Evolutionary conservation across 1,140 invertebrate genomes (phyloP).

Genomic region (Galleria mellonella): DNA sequence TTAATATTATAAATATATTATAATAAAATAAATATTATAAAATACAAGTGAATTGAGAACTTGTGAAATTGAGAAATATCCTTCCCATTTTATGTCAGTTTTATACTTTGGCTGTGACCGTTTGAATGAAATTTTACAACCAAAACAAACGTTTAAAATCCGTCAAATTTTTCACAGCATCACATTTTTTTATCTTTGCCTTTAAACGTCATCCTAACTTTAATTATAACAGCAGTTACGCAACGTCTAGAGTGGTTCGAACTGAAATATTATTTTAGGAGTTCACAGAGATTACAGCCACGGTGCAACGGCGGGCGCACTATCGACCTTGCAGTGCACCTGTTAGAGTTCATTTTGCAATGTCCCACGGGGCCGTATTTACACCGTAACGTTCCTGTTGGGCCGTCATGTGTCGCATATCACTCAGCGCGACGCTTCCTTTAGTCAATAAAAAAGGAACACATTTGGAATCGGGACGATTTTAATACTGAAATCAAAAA

Average conservation of each 20-base stretch:
- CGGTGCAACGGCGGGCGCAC: slow-evolving; percentile 9
- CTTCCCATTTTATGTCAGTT: too few species aligned
- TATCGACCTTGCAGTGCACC: slow-evolving; percentile 30
- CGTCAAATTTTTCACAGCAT: too few species aligned
- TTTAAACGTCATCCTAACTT: slow-evolving; percentile 50
- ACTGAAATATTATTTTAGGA: slow-evolving; percentile 71
- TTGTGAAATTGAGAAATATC: too few species aligned
- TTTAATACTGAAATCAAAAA: slow-evolving; percentile 19
- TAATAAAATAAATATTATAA: too few species aligned
- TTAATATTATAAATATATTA: too few species aligned
- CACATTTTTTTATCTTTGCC: slow-evolving; percentile 19
- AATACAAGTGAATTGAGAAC: too few species aligned
- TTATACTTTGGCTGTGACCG: too few species aligned
- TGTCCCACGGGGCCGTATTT: slow-evolving; percentile 15
- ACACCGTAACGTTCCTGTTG: slow-evolving; percentile 24
- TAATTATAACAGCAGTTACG: slow-evolving; percentile 67
- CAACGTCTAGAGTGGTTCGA: slow-evolving; percentile 52
- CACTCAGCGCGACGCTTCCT: slow-evolving; percentile 62
- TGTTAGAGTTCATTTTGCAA: slow-evolving; percentile 43
- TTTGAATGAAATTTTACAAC: too few species aligned
- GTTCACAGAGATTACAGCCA: slow-evolving; percentile 42
- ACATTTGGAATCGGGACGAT: slow-evolving; percentile 20
- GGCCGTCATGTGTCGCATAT: slow-evolving; percentile 63
- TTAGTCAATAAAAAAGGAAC: slow-evolving; percentile 58
- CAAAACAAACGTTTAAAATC: too few species aligned